Percentiles rank a stretch among this genome's conserved stretches.
Evolutionary conservation across 2,888 invertebrate genomes (phyloP).

Genomic region (Rhorus exstirpatorius): DNA sequence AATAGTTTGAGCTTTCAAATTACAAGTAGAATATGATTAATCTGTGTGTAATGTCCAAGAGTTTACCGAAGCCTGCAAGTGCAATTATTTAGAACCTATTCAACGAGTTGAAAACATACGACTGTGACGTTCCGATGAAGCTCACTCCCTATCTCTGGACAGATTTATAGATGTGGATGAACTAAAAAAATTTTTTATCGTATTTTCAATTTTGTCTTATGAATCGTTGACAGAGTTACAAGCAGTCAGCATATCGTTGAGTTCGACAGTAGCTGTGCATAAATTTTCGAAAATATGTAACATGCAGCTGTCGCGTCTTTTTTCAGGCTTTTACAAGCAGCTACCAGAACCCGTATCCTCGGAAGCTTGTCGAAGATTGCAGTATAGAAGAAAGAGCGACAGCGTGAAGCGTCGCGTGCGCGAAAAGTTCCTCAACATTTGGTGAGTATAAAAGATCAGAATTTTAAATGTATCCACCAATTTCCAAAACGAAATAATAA

Average conservation of each 20-base stretch:
- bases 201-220: background rate
- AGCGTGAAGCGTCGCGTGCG: slow-evolving; percentile 88
- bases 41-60: background rate
- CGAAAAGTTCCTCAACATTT: slow-evolving; percentile 88
- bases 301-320: slow-evolving; percentile 65
- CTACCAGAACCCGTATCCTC: slow-evolving; percentile 88
- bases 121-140: background rate
- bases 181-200: background rate
- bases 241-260: background rate
- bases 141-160: background rate
- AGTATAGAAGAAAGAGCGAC: slow-evolving; percentile 89
- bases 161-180: background rate
- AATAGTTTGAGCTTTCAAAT: slow-evolving; percentile 33
- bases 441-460: slow-evolving; percentile 85
- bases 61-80: background rate
- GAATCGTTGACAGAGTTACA: background rate
- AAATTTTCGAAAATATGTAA: slow-evolving; percentile 34
- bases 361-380: slow-evolving; percentile 87
- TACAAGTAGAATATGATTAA: slow-evolving; percentile 14
- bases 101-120: slow-evolving; percentile 18
- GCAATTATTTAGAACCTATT: background rate
- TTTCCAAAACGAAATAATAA: background rate
- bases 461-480: background rate
- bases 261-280: background rate
- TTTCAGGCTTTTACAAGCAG: slow-evolving; percentile 89